Conservation (phyloP, 64 coral and sea anemone genomes). For the Astreopora myriophthalma region DNA sequence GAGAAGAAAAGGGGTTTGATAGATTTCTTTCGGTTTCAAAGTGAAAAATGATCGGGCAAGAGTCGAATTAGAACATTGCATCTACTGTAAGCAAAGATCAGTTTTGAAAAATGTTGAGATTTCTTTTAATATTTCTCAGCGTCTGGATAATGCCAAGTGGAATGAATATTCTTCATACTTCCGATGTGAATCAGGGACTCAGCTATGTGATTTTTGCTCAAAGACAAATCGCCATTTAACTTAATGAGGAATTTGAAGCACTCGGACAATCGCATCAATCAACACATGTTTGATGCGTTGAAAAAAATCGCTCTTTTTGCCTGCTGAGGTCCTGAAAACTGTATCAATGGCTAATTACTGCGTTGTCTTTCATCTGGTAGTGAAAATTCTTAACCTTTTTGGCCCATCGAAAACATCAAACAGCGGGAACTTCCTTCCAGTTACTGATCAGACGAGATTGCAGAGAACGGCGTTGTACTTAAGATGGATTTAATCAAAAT, state of each 20-base stretch:
- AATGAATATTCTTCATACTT: not conserved
- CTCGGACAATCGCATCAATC: not conserved
- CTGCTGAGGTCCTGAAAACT: not conserved
- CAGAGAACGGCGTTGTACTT: no score
- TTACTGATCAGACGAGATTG: no score
- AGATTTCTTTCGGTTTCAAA: no score
- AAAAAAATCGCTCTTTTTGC: not conserved
- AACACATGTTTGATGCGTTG: not conserved
- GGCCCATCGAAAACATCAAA: not conserved
- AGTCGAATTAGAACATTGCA: no score
- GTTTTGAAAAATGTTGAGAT: no score
- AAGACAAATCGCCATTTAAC: not conserved
- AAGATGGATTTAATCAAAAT: no score
- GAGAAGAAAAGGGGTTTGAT: no score
- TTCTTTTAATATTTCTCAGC: not conserved
- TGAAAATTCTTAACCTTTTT: constrained; percentile 40
- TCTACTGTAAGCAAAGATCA: no score
- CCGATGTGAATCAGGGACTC: not conserved
- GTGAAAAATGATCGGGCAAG: no score
- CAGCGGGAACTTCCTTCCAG: no score
- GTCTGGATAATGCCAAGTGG: not conserved
- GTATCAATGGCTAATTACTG: not conserved
- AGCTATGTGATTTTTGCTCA: not conserved
- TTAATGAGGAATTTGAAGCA: constrained; percentile 8
- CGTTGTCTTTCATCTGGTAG: constrained; percentile 14